Evolutionary conservation across 2,797 vertebrate species (phyloP), one percentile per base, ranked within the genome.

Genomic region (Schizopygopsis malacanthus): DNA sequence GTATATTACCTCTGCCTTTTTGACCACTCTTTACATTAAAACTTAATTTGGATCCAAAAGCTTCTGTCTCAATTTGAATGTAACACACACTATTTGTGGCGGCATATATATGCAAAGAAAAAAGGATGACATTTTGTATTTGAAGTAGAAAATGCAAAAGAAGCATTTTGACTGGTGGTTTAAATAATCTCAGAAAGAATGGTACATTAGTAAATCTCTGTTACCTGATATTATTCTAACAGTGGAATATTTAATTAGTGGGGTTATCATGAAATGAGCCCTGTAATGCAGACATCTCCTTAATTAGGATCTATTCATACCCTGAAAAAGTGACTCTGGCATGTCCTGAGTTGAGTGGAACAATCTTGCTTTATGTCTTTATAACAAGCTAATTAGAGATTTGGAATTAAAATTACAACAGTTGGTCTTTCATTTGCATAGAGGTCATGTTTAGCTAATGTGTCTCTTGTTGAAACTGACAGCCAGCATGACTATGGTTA

Each of bases 401-500:
- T 85, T 82, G 92, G 87, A 94, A 91, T 93, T 93, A 95, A 94
- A 94, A 94, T 94, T 94, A 94, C 92, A 92, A 94, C 94, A 93
- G 91, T 90, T 89, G 93, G 89, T 91, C 90, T 93, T 91, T 92
- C 86, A 96, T 97, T 96, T 97, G 90, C 95, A 96, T 90, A 95
- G 95, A 94, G 95, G 95, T 97, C 95, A 94, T 97, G 94, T 96
- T 97, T 95, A 93, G 94, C 95, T 96, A 97, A 96, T 96, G 91
- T 56, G 90, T 94, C 92, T 94, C 96, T 96, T 94, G 94, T 96
- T 95, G 94, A 95, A 96, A 94, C 90, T 95, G 95, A 94, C 94
- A 95, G 94, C 94, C 94, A 93, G 94, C 93, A 95, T 96, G 95
- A 95, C 94, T 93, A 94, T 93, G 94, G 94, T 94, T 96, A 95